Conservation (phyloP, 2,797 vertebrate species). For the Pangasius macronema region DNA sequence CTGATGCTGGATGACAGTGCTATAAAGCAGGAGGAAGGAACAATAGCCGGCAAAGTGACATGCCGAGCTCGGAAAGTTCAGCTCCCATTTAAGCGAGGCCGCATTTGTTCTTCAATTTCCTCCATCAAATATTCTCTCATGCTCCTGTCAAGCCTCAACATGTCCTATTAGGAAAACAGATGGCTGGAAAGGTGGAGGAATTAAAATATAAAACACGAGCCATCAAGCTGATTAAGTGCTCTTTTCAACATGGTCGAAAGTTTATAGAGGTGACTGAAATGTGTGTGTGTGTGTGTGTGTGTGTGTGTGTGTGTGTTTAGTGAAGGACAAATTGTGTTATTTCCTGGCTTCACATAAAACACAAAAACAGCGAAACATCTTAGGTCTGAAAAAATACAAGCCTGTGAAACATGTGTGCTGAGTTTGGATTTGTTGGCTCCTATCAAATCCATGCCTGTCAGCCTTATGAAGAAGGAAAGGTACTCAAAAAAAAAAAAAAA, state of each 20-base stretch:
- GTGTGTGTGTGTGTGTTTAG: too few species aligned
- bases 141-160: slow-evolving; percentile 45
- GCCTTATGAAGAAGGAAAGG: slow-evolving; percentile 15
- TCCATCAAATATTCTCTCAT: slow-evolving; percentile 47
- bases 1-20: slow-evolving; percentile 35
- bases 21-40: slow-evolving; percentile 6
- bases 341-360: not conserved
- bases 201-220: slow-evolving; percentile 46
- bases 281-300: too few species aligned
- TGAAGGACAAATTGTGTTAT: not conserved
- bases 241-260: not conserved
- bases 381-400: not conserved
- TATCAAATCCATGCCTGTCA: slow-evolving; percentile 21
- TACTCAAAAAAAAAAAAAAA: not conserved
- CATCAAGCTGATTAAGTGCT: not conserved
- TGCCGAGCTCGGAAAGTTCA: slow-evolving; percentile 28
- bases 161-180: slow-evolving; percentile 51
- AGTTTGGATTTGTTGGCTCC: not conserved
- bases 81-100: slow-evolving; percentile 17
- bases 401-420: not conserved
- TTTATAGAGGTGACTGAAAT: slow-evolving; percentile 21
- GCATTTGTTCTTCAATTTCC: slow-evolving; percentile 47
- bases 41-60: not conserved
- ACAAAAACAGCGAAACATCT: not conserved
- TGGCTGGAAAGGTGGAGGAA: slow-evolving; percentile 26